Percentiles rank a stretch among this genome's conserved stretches.
These are phyloP conservation scores for Babyrousa celebensis DNA, from an alignment of 2,797 vertebrate genomes.

Conservation along the genomic window DNA sequence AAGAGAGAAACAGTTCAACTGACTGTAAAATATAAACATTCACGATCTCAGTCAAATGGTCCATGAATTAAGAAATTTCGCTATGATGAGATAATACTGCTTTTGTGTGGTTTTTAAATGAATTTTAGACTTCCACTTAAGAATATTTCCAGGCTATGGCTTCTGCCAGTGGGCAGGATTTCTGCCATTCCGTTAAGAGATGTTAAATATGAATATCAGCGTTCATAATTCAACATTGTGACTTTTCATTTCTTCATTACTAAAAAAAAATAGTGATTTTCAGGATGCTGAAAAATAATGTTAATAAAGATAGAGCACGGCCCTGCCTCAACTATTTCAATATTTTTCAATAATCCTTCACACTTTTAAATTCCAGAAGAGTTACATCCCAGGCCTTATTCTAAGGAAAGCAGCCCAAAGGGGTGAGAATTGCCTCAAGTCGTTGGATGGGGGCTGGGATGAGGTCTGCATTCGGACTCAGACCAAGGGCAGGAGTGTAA, in stretches of 20 bases:
- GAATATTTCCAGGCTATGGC: not conserved
- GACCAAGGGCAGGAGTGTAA: too few relatives aligned
- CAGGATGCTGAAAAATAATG: not conserved
- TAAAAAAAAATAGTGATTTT: not conserved
- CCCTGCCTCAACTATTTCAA: conserved; percentile 5
- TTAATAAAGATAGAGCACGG: conserved; percentile 15
- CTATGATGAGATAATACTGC: not conserved
- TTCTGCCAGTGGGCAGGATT: not conserved
- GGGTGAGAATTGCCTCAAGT: too few relatives aligned
- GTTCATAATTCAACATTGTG: not conserved
- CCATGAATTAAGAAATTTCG: conserved; percentile 24
- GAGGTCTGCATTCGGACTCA: too few relatives aligned
- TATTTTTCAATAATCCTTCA: conserved; percentile 50
- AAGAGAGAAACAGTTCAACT: not conserved
- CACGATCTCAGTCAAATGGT: not conserved
- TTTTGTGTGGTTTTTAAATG: not conserved
- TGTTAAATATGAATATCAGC: conserved; percentile 11
- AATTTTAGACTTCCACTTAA: conserved; percentile 12
- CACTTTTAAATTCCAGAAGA: not conserved
- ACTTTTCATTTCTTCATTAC: conserved; percentile 44
- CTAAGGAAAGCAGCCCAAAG: conserved; percentile 44
- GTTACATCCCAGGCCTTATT: not conserved
- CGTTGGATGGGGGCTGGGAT: too few relatives aligned
- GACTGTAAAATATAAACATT: not conserved
- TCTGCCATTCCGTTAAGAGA: not conserved